These are phyloP conservation scores for Hucho hucho DNA, from an alignment of 2,113 vertebrate species.

Conservation along the genomic window DNA sequence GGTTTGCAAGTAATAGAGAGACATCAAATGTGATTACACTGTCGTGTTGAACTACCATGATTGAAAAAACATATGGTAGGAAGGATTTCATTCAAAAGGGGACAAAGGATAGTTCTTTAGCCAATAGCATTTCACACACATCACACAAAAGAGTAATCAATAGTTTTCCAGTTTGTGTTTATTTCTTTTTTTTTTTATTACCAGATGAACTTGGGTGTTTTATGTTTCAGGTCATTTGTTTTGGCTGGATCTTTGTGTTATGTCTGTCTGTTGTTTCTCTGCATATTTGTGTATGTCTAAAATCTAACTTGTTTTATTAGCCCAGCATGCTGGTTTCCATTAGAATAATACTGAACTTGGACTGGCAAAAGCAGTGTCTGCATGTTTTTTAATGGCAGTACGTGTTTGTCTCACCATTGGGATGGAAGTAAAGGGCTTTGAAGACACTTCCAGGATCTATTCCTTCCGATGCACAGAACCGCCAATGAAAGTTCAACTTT, in stretches of 20 bases:
- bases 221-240: conserved; percentile 6
- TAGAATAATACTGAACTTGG: conserved; percentile 13
- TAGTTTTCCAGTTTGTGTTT: background rate
- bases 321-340: background rate
- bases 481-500: conserved; percentile 28
- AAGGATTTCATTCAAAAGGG: too few species aligned
- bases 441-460: conserved; percentile 23
- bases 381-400: background rate
- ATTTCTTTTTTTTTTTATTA: background rate
- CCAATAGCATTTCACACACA: background rate
- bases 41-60: too few species aligned
- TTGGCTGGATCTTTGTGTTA: conserved; percentile 31
- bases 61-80: too few species aligned
- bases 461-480: conserved; percentile 12
- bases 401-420: conserved; percentile 23
- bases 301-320: background rate
- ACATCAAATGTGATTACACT: conserved; percentile 20
- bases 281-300: background rate
- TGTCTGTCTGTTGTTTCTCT: conserved; percentile 31
- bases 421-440: conserved; percentile 19
- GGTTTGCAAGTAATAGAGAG: conserved; percentile 53
- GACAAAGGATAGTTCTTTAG: too few species aligned
- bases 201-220: background rate
- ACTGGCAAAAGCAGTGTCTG: background rate
- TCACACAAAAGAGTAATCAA: background rate